Conservation (phyloP, 2,113 vertebrate species). For the Pedionomus torquatus region DNA sequence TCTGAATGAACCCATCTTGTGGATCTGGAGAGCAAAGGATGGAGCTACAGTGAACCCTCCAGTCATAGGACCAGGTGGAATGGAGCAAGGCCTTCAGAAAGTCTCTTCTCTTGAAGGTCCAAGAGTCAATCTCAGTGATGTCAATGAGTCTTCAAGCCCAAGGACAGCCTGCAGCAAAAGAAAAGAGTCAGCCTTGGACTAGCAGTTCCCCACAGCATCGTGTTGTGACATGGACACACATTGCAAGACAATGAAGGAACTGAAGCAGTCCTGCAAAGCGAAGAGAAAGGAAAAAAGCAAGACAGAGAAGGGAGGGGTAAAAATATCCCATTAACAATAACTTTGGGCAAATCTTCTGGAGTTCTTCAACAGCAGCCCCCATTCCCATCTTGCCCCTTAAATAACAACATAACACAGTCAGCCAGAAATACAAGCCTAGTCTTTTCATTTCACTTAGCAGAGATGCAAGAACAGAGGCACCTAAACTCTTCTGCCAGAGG, state of each 20-base stretch:
- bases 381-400: neutral
- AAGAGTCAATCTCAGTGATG: fast-evolving
- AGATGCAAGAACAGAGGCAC: neutral
- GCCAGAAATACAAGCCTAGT: neutral
- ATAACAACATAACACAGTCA: neutral
- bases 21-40: slow-evolving; percentile 48
- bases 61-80: slow-evolving; percentile 70
- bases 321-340: neutral
- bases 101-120: neutral
- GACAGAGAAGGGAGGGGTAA: neutral
- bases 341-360: neutral
- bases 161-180: slow-evolving; percentile 2
- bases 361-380: neutral
- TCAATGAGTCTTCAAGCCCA: neutral
- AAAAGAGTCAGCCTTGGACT: neutral
- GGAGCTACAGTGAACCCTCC: slow-evolving; percentile 43
- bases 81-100: neutral
- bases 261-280: neutral
- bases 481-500: neutral
- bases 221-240: fast-evolving
- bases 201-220: neutral
- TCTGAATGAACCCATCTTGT: slow-evolving; percentile 82
- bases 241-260: neutral
- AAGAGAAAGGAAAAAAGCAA: neutral
- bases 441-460: neutral